phyloP scores from a whole-genome alignment of 2,888 invertebrate genomes.

The Phrixothrix hirtus region DNA sequence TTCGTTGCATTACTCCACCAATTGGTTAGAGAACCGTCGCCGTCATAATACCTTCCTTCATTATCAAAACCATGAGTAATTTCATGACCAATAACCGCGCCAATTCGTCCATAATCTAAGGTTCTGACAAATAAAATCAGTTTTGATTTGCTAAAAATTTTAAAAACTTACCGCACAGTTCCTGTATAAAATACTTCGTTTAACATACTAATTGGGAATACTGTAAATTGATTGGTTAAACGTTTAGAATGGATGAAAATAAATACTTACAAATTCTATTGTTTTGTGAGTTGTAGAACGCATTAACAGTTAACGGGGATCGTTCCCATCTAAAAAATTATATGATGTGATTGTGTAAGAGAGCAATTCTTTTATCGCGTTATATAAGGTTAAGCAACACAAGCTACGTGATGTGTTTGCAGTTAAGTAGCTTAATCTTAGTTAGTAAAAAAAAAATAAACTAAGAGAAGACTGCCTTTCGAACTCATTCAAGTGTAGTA shows the following conservation, averaged over 20 bases:
- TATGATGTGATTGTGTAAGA: too few relatives aligned
- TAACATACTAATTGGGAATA: slow-evolving; percentile 49
- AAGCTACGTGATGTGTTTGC: too few relatives aligned
- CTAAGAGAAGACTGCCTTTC: too few relatives aligned
- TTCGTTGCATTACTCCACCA: slow-evolving; percentile 52
- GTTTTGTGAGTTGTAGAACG: slow-evolving; percentile 65
- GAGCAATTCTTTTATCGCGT: too few relatives aligned
- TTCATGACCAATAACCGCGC: slow-evolving; percentile 63
- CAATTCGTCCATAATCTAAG: slow-evolving; percentile 62
- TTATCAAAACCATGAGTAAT: slow-evolving; percentile 60
- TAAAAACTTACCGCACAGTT: slow-evolving; percentile 40
- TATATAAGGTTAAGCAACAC: too few relatives aligned
- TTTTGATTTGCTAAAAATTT: slow-evolving; percentile 7
- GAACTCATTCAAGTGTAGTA: too few relatives aligned
- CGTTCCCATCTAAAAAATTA: slow-evolving; percentile 49
- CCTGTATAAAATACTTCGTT: slow-evolving; percentile 49
- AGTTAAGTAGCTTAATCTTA: too few relatives aligned
- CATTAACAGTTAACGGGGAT: slow-evolving; percentile 63
- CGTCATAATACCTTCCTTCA: slow-evolving; percentile 58
- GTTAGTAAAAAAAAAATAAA: too few relatives aligned
- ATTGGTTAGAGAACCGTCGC: slow-evolving; percentile 58
- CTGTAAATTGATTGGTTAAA: slow-evolving; percentile 37
- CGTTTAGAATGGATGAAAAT: not conserved
- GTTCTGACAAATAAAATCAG: slow-evolving; percentile 43
- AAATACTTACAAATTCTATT: slow-evolving; percentile 56